Evolutionary conservation across 2,797 vertebrate genomes (phyloP).

Genomic region (Sorex maritimensis): DNA sequence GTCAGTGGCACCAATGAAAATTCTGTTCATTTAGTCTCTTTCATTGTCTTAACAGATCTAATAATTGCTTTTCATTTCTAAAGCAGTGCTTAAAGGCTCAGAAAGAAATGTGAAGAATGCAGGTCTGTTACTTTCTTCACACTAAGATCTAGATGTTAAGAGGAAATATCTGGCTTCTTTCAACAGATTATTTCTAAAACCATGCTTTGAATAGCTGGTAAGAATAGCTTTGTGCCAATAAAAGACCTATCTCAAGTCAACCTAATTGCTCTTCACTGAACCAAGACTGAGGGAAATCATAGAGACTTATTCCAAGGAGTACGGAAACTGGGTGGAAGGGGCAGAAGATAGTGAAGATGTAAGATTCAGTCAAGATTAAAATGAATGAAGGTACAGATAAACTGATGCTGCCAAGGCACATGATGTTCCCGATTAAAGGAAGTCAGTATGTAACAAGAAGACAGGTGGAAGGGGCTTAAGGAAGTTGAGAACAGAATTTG

Average conservation of each 20-base stretch:
- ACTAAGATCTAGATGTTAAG: background rate
- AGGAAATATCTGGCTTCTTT: slow-evolving; percentile 30
- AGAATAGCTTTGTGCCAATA: background rate
- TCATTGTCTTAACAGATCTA: background rate
- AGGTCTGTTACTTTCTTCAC: background rate
- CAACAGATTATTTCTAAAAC: slow-evolving; percentile 7
- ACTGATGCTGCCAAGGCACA: background rate
- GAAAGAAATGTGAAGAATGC: slow-evolving; percentile 24
- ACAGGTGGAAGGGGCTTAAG: background rate
- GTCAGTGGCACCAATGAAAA: background rate
- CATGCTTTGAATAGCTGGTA: background rate
- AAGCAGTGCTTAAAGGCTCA: background rate
- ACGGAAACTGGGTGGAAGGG: background rate
- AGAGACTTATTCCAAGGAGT: background rate
- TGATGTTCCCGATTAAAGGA: background rate
- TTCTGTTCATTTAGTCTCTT: background rate
- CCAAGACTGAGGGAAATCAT: background rate
- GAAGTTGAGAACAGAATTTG: background rate
- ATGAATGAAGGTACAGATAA: background rate
- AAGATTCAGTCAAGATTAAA: background rate
- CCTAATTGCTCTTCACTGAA: slow-evolving; percentile 3
- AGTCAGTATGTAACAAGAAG: background rate
- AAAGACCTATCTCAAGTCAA: slow-evolving; percentile 22
- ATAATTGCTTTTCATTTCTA: slow-evolving; percentile 41
- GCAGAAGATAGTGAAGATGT: background rate